Evolutionary conservation across 2,113 vertebrate genomes (phyloP), one percentile per base, ranked within the genome.

Genomic region (Bujurquina vittata): DNA sequence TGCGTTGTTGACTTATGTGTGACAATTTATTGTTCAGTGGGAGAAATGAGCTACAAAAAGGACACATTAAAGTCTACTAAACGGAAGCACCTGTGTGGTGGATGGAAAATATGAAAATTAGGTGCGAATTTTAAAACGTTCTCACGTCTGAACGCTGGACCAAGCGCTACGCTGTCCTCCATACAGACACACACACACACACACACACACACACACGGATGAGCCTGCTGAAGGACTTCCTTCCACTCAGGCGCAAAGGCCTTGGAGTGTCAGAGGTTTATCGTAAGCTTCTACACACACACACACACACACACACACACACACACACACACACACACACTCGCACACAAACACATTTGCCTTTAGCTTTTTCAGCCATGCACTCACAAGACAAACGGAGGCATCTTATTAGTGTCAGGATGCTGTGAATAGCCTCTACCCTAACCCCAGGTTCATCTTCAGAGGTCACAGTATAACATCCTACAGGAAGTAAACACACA

Each of bases 391-490:
- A 74, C 62, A 83, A 62, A 63, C 43, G 1, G 78, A 87, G 81
- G 63, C 77, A 63, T 85, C 86, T 78, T 82, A 73, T 87, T 84
- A 74, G 79, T 22, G 9, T 89, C 88, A 88, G 87, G 89, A 91
- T 89, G 88, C 67, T 58, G 46, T 75, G 79, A 87, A 26, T 86
- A 86, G 59, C 57, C 54, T 88, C 79, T 49, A 60, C 80, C 35
- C 31, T 88, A 80, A 89, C 80, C 37, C 84, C 60, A 87, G 85
- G 81, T 87, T 93, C 91, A 88, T 86, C 83, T 76, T 89, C 79
- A 79, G 79, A 86, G 93, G 90, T 93, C 86, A 91, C 76, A 72
- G 81, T 80, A 87, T 67, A 91, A 89, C 92, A 84, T 90, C 88
- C 89, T 86, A 85, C 82, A 93, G 90, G 92, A 91, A 90, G 88